These are phyloP conservation scores for Desmodus rotundus DNA, from an alignment of 2,113 vertebrate genomes.

Conservation along the genomic window DNA sequence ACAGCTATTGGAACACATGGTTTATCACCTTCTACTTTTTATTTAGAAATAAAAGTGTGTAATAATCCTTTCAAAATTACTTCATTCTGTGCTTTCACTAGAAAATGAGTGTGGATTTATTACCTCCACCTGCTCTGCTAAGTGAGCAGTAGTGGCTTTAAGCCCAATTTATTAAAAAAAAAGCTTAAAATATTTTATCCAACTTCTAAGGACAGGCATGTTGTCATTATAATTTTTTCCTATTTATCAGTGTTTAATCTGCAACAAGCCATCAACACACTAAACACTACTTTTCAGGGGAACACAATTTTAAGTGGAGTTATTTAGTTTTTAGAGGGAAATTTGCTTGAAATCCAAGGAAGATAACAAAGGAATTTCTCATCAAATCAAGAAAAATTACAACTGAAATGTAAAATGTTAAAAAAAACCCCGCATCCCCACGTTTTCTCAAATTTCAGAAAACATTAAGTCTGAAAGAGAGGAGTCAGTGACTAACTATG, in stretches of 20 bases:
- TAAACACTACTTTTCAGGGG: background rate
- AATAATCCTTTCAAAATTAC: conserved; percentile 36
- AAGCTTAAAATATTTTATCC: conserved; percentile 10
- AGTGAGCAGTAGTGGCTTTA: background rate
- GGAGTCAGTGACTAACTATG: background rate
- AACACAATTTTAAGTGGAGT: no score
- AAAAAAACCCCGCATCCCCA: background rate
- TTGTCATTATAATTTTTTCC: background rate
- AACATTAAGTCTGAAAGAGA: background rate
- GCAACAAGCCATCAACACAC: background rate
- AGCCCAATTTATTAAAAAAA: conserved; percentile 37
- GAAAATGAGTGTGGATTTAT: background rate
- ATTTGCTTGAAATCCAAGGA: background rate
- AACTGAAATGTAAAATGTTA: background rate
- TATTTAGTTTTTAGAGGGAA: background rate
- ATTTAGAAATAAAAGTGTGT: conserved; percentile 16
- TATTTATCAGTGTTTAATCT: background rate
- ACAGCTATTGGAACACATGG: background rate
- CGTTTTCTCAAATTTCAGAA: background rate
- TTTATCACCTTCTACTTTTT: background rate
- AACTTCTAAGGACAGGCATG: background rate
- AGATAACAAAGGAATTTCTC: background rate
- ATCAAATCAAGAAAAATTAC: background rate
- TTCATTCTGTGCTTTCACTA: background rate
- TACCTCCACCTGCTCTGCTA: conserved; percentile 24